Evolutionary conservation across 2,888 invertebrate species (phyloP), one percentile per base, ranked within the genome.

Genomic region (Tenthredo scrophulariae): DNA sequence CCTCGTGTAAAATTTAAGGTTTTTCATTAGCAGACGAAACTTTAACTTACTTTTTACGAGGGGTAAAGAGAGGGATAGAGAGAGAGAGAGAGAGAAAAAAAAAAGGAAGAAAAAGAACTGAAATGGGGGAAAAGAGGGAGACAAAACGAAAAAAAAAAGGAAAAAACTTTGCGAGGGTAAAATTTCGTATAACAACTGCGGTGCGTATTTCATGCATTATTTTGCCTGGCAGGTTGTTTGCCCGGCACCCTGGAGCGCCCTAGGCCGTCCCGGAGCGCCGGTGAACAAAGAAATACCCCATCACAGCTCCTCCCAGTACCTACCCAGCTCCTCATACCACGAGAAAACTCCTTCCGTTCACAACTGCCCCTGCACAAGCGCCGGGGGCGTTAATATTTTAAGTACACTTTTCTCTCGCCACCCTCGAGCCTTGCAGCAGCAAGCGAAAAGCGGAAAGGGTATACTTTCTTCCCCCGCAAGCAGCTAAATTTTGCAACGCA

Each of bases 341-440:
- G 18, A 15, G 1, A 7, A 37, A 46, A 80, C 62, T 29, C 50
- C 58, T 62, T 80, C 80, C 80, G 29, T 54, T 33, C 80, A 80
- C 58, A 80, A 90, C 91, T 89, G 90, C 89, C 88, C 90, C 88
- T 88, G 90, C 89, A 88, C 89, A 88, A 90, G 90, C 90, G 92
- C 93, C 92, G 89, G 88, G 88, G 91, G 93, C 92, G 92, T 93
- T 93, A 93, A 93, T 93, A 93, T 93, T 93, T 93, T 93, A 93
- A 93, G 92, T 92, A 92, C 92, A 92, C 92, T 92, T 93, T 93
- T 92, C 91, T 91, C 84, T 74, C 79, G 84, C 62, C 87, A 82
- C 77, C 85, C 88, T 84, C 85, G 86, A 86, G 85, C 86, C 85
- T 87, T 86, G 85, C 85, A 86, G 72, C 84, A 80, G 84, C 85